phyloP scores from a whole-genome alignment of 2,888 invertebrate species.

The Mystacides longicornis region DNA sequence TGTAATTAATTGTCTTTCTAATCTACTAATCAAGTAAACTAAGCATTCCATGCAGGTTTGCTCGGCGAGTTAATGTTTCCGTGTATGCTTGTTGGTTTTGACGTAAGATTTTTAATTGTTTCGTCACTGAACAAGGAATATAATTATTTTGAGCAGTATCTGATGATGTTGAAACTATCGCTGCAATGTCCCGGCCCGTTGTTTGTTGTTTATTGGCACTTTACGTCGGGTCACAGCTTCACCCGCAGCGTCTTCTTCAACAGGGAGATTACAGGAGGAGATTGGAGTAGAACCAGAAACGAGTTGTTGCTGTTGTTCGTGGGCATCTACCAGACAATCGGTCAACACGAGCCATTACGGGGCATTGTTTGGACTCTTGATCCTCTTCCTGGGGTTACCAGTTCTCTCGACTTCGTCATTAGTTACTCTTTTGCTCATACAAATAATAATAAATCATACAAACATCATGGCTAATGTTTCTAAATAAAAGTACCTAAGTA shows the following conservation, averaged over 20 bases:
- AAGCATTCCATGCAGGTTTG: too few relatives aligned
- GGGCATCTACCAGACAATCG: too few relatives aligned
- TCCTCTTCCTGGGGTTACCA: not conserved
- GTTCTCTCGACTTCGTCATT: not conserved
- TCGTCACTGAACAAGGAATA: not conserved
- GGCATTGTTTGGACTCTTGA: not conserved
- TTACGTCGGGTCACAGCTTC: not conserved
- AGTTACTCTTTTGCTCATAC: not conserved
- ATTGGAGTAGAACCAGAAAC: slow-evolving; percentile 1
- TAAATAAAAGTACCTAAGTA: not conserved
- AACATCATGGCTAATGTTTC: not conserved
- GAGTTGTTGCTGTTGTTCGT: not conserved
- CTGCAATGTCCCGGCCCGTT: not conserved
- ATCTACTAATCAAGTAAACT: too few relatives aligned
- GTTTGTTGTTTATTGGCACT: slow-evolving; percentile 5
- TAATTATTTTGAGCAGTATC: not conserved
- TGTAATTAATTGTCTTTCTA: too few relatives aligned
- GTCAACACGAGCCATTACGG: not conserved
- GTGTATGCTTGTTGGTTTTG: too few relatives aligned
- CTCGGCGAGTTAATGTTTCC: too few relatives aligned
- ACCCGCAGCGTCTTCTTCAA: slow-evolving; percentile 6
- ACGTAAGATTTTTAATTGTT: not conserved
- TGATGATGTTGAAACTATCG: slow-evolving; percentile 1
- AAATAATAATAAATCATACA: not conserved
- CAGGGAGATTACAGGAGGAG: not conserved